Percentiles rank a stretch among this genome's conserved stretches.
Evolutionary conservation across 2,797 vertebrate species (phyloP).

Genomic region (Rhynchonycteris naso): DNA sequence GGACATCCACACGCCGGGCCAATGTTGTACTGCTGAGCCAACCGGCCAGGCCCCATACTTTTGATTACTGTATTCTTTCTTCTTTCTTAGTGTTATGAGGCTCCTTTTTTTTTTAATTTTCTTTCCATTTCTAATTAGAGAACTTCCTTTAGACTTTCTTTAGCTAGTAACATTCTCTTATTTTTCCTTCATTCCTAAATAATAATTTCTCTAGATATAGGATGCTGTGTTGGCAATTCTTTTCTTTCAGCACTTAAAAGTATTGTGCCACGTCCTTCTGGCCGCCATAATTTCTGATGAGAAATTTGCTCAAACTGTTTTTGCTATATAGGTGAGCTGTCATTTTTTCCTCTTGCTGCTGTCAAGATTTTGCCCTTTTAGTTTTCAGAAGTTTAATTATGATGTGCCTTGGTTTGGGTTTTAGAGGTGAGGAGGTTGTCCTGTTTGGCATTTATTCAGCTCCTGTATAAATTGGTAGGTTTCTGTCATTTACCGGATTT

Average conservation of each 20-base stretch:
- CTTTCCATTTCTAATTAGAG: neutral
- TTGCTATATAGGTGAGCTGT: neutral
- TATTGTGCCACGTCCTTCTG: neutral
- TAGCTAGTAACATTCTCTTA: neutral
- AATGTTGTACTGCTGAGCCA: no score
- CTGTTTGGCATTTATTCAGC: neutral
- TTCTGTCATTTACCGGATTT: constrained; percentile 6
- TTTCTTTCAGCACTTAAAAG: neutral
- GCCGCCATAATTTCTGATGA: neutral
- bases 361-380: neutral
- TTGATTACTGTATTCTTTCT: neutral
- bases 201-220: neutral
- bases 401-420: neutral
- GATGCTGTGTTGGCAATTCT: neutral
- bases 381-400: neutral
- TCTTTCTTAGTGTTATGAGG: neutral
- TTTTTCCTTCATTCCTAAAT: neutral
- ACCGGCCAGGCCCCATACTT: neutral
- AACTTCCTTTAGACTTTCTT: neutral
- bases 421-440: neutral
- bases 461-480: neutral
- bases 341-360: neutral
- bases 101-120: neutral
- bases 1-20: no score
- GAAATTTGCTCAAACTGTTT: neutral